Evolutionary conservation across 1,140 invertebrate species (phyloP), one percentile per base, ranked within the genome.

Genomic region (Prorops nasuta): DNA sequence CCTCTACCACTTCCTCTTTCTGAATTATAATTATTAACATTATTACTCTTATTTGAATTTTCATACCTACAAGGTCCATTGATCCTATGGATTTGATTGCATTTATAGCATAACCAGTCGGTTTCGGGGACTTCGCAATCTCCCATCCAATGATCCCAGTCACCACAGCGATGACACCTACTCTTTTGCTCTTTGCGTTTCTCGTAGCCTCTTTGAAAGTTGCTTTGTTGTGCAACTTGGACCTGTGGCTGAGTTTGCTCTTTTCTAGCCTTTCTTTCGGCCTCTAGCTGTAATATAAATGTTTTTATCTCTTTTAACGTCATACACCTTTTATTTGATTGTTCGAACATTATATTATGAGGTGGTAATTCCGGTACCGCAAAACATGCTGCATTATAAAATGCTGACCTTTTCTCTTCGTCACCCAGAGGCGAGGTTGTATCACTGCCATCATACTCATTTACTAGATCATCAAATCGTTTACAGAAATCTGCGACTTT

Each of bases 371-470:
- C 51, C 3, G 56, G 59, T 36, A 57, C 45, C 8, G 31, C 50
- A 17, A 44, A 40, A 15, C 45, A 49, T 1, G 56, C 44, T 0
- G 59, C 63, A 44, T 60, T 52, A 16, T 57, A 58, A 36, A 60
- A 65, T 2, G 56, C 56, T 2, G 57, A 59, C n/a, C 54, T 31
- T 39, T 60, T 62, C 32, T 65, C 53, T 51, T 50, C 53, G 8
- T 58, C 57, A 22, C 57, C 45, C 9, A 62, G n/a, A 10, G 45
- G 51, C 17, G 55, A 28, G 19, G 44, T 36, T 31, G 55, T 45
- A 18, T 62, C 55, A 51, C 57, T 58, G 9, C 43, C 21, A 17
- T 64, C 56, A 44, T 62, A 55, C 39, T 64, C 52, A 32, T 37
- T 47, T 9, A 63, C 32, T 3, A 58, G 60, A 32, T 44, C 28